Conservation (phyloP, 1,140 invertebrate genomes). For the Lethrus apterus region DNA sequence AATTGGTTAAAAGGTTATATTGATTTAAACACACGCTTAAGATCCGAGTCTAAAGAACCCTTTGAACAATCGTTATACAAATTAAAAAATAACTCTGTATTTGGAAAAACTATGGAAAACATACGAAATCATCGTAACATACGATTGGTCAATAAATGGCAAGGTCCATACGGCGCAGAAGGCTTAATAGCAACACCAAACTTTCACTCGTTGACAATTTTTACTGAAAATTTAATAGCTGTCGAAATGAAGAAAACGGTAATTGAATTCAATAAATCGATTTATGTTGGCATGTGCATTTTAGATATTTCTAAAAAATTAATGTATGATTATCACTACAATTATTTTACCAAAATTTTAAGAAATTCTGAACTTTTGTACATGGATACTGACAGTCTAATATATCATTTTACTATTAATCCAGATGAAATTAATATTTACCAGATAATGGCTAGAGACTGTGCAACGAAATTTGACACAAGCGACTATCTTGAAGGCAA, state of each 20-base stretch:
- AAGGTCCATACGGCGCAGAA: slow-evolving; percentile 1
- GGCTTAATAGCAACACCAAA: background rate
- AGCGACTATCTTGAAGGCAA: slow-evolving; percentile 26
- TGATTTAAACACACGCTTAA: slow-evolving; percentile 37
- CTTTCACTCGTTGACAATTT: background rate
- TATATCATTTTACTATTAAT: no score
- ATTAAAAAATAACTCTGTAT: slow-evolving; percentile 3
- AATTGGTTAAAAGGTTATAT: slow-evolving; percentile 45
- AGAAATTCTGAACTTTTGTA: no score
- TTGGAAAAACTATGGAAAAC: slow-evolving; percentile 9
- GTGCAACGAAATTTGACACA: slow-evolving; percentile 36
- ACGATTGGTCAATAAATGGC: slow-evolving; percentile 5
- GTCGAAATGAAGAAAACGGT: background rate
- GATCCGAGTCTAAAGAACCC: slow-evolving; percentile 34
- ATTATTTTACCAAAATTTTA: slow-evolving; percentile 5
- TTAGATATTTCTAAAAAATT: slow-evolving; percentile 5
- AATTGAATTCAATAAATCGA: slow-evolving; percentile 6
- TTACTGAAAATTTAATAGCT: slow-evolving; percentile 2
- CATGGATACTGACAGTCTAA: slow-evolving; percentile 41
- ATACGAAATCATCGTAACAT: background rate
- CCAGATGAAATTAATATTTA: no score
- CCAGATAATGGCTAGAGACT: no score
- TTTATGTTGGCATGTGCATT: slow-evolving; percentile 14
- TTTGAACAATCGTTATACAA: slow-evolving; percentile 42
- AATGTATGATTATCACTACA: slow-evolving; percentile 7